Evolutionary conservation across 2,797 vertebrate genomes (phyloP).

Genomic region (Eleutherodactylus coqui): DNA sequence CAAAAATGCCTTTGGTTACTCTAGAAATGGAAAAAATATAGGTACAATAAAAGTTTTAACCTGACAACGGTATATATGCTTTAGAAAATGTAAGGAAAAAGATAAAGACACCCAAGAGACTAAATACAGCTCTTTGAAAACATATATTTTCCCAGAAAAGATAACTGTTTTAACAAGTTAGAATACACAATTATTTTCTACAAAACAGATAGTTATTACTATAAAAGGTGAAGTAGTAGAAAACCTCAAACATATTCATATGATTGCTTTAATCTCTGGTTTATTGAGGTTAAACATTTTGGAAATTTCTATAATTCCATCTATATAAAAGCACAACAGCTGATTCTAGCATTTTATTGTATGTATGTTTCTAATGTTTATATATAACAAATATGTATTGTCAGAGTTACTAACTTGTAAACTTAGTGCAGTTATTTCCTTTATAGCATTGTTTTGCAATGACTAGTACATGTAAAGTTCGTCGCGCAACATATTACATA

Average conservation of each 20-base stretch:
- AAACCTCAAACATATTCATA: background rate
- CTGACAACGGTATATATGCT: conserved; percentile 23
- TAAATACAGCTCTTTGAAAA: conserved; percentile 29
- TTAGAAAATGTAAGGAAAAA: conserved; percentile 37
- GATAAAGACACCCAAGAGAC: conserved; percentile 34
- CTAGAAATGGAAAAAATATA: conserved; percentile 49
- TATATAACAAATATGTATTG: background rate
- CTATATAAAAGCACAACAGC: background rate
- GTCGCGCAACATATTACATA: no score
- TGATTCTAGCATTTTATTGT: background rate
- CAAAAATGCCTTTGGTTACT: conserved; percentile 51
- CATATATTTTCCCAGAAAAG: conserved; percentile 41
- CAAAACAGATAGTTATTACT: conserved; percentile 20
- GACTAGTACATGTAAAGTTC: no score
- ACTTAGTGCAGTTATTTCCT: background rate
- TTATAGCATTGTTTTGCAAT: no score
- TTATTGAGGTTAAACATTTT: background rate
- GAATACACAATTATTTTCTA: conserved; percentile 3
- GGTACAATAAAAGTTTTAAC: conserved; percentile 21
- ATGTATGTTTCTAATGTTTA: background rate
- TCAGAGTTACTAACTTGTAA: background rate
- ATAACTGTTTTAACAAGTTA: conserved; percentile 16
- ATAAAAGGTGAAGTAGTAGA: background rate
- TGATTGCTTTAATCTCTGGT: background rate
- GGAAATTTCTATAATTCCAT: background rate